A percentile compares a stretch with the other conserved stretches of the same genome.
Evolutionary conservation across 2,797 vertebrate species (phyloP).

Genomic region (Sphenodon punctatus): DNA sequence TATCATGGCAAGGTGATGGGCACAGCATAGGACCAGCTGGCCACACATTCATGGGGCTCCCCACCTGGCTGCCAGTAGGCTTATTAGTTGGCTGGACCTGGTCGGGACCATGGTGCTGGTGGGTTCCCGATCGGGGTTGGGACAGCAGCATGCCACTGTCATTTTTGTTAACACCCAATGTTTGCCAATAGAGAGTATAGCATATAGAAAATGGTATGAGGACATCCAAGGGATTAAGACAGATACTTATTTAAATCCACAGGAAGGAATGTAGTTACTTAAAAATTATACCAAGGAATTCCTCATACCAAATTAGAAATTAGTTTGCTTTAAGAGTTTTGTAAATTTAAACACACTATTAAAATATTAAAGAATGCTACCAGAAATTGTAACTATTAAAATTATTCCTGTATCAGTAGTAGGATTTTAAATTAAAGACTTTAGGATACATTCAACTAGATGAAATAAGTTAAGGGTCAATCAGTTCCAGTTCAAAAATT

Average conservation of each 20-base stretch:
- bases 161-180: too few relatives aligned
- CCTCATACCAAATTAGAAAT: not conserved
- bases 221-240: not conserved
- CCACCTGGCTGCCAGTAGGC: too few relatives aligned
- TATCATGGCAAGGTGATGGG: too few relatives aligned
- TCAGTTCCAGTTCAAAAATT: slow-evolving; percentile 36
- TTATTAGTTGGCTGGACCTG: too few relatives aligned
- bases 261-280: not conserved
- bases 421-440: slow-evolving; percentile 14
- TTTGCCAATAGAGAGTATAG: slow-evolving; percentile 58
- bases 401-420: slow-evolving; percentile 58
- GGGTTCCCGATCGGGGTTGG: too few relatives aligned
- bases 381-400: slow-evolving; percentile 40
- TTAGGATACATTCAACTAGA: slow-evolving; percentile 47
- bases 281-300: not conserved
- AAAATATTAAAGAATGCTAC: slow-evolving; percentile 16
- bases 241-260: not conserved
- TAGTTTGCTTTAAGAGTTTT: slow-evolving; percentile 29
- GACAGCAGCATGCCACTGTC: too few relatives aligned
- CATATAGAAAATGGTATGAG: slow-evolving; percentile 15
- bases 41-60: too few relatives aligned
- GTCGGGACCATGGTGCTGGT: too few relatives aligned
- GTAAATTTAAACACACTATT: slow-evolving; percentile 21
- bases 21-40: too few relatives aligned
- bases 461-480: slow-evolving; percentile 47